Evolutionary conservation across 2,888 invertebrate species (phyloP).

Genomic region (Macrosiphum euphorbiae): DNA sequence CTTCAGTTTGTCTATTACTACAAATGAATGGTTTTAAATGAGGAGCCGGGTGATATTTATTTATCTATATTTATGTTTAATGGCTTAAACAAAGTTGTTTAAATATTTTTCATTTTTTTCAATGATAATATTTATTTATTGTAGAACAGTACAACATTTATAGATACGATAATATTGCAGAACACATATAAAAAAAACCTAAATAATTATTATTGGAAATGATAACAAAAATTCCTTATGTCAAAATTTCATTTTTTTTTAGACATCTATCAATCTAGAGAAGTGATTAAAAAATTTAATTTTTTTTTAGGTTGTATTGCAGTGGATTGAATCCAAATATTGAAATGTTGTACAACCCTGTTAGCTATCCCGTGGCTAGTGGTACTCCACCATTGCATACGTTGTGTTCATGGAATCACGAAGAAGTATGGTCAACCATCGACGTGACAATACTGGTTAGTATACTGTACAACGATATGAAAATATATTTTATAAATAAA

Average conservation of each 20-base stretch:
- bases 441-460: background rate
- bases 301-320: conserved; percentile 75
- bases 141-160: background rate
- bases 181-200: background rate
- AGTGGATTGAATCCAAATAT: conserved; percentile 82
- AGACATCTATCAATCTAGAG: background rate
- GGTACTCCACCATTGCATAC: conserved; percentile 76
- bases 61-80: background rate
- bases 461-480: background rate
- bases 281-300: background rate
- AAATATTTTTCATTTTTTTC: background rate
- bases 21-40: background rate
- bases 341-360: conserved; percentile 81
- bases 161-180: background rate
- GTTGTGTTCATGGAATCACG: conserved; percentile 75
- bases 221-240: background rate
- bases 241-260: background rate
- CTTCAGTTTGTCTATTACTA: background rate
- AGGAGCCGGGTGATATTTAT: background rate
- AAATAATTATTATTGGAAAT: background rate
- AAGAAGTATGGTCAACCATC: conserved; percentile 71
- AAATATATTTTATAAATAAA: background rate
- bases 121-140: background rate
- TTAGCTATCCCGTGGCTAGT: conserved; percentile 86
- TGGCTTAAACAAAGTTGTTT: background rate